Evolutionary conservation across 1,140 invertebrate species (phyloP), one percentile per base, ranked within the genome.

Genomic region (Conus betulinus): DNA sequence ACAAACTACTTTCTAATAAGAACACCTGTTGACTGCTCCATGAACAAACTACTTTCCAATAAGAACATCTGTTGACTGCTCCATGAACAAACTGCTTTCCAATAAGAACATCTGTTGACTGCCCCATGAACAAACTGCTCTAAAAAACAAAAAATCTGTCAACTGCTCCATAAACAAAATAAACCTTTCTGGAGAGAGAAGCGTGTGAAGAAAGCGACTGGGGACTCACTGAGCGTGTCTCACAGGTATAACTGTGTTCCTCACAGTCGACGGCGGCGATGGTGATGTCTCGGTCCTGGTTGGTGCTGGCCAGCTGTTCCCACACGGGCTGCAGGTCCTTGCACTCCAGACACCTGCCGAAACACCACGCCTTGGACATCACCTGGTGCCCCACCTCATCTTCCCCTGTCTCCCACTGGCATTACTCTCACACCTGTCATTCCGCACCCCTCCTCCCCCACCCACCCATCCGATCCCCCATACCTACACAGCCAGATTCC

Each of bases 261-360:
- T 97, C 96, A 87, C 96, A 93, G 84, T 96, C 95, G 88, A 97
- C 25, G 7, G 5, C 39, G 25, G 78, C 78, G 13, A 79, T 27
- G 25, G 20, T 11, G 13, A 79, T 1, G 13, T 11, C 10, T 6
- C 67, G 11, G 15, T 71, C 67, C 23, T 23, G 11, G 67, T 71
- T 71, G 67, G 15, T 20, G 88, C 94, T 91, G 0, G 97, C 97
- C 74, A 98, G 94, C 78, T 97, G 95, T 81, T 97, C 97, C 97
- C 97, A 98, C 0, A 71, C 67, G 6, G 11, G 8, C 57, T 11
- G 15, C 57, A 60, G 8, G 8, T 71, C 67, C 20, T 71, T n/a
- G 23, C 67, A 71, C 67, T 23, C 11, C 67, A 7, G 6, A 71
- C 67, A 71, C 67, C 67, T 71, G 67, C 7, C 57, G 15, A 0